Conservation (phyloP, 2,797 vertebrate genomes). For the Limnodromus scolopaceus region DNA sequence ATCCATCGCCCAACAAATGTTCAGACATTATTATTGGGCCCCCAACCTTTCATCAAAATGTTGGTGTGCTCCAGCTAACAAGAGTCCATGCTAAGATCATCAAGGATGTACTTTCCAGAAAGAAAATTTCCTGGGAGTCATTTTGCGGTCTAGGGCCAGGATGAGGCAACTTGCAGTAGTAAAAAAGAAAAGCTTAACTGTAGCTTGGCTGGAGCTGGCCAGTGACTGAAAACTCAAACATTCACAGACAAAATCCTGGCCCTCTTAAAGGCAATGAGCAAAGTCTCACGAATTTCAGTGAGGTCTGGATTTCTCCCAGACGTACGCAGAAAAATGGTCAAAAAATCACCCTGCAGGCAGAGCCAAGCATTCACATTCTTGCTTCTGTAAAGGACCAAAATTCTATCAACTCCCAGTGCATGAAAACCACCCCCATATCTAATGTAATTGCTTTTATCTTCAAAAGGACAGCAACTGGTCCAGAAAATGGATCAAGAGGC, state of each 20-base stretch:
- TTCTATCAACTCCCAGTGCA: background rate
- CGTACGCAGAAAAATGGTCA: background rate
- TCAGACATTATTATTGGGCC: background rate
- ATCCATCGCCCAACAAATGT: background rate
- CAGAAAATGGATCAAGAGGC: constrained; percentile 44
- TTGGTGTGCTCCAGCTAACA: background rate
- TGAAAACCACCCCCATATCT: background rate
- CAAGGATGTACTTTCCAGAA: background rate
- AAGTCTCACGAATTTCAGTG: constrained; percentile 33
- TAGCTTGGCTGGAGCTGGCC: background rate
- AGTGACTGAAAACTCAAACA: constrained; percentile 6
- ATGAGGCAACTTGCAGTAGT: constrained; percentile 18
- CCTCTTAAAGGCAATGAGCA: background rate
- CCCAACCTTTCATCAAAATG: background rate
- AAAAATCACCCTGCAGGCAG: background rate
- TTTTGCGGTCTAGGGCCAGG: background rate
- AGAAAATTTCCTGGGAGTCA: constrained; percentile 37
- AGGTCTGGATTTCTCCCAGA: constrained; percentile 8
- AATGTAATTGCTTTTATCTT: constrained; percentile 45
- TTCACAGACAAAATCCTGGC: constrained; percentile 32
- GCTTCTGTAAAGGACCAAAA: constrained; percentile 21
- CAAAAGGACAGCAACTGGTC: constrained; percentile 42
- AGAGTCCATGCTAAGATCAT: background rate
- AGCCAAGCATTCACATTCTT: background rate
- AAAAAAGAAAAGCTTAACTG: constrained; percentile 8